These are phyloP conservation scores for Philonicus albiceps DNA, from an alignment of 2,888 invertebrate species.

Conservation along the genomic window DNA sequence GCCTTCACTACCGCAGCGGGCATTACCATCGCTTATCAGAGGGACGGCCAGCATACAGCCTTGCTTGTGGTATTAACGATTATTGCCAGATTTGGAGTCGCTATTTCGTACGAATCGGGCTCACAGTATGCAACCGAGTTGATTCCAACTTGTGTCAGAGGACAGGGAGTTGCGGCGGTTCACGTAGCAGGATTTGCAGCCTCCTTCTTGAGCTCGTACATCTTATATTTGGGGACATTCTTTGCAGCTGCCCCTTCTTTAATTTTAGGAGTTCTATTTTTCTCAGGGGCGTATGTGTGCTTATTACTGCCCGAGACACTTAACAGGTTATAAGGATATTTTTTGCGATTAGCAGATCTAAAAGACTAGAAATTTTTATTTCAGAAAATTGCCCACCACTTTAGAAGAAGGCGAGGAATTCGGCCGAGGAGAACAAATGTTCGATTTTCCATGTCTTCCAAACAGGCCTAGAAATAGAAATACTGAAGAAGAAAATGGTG, in stretches of 20 bases:
- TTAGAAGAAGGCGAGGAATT: conserved; percentile 70
- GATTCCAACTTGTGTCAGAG: conserved; percentile 70
- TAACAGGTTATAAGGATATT: conserved; percentile 46
- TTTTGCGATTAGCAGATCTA: background rate
- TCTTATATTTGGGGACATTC: conserved; percentile 58
- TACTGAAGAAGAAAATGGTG: conserved; percentile 55
- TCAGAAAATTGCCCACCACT: conserved; percentile 67
- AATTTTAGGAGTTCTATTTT: conserved; percentile 61
- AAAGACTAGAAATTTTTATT: background rate
- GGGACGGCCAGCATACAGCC: conserved; percentile 54
- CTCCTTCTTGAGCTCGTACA: conserved; percentile 65
- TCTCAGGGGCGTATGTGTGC: conserved; percentile 63
- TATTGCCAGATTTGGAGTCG: conserved; percentile 68
- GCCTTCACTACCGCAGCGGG: conserved; percentile 66
- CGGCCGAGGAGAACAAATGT: conserved; percentile 66
- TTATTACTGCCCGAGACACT: conserved; percentile 66
- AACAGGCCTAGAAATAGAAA: conserved; percentile 51
- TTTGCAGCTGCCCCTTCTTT: conserved; percentile 62
- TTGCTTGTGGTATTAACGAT: conserved; percentile 64
- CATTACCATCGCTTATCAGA: conserved; percentile 57
- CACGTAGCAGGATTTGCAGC: conserved; percentile 68
- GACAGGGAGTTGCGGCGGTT: conserved; percentile 69
- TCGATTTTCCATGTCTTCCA: conserved; percentile 64
- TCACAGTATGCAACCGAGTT: conserved; percentile 72
- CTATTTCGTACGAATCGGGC: conserved; percentile 70